These are phyloP conservation scores for Caenorhabditis auriculariae DNA, from an alignment of 2,888 invertebrate species.

Conservation along the genomic window DNA sequence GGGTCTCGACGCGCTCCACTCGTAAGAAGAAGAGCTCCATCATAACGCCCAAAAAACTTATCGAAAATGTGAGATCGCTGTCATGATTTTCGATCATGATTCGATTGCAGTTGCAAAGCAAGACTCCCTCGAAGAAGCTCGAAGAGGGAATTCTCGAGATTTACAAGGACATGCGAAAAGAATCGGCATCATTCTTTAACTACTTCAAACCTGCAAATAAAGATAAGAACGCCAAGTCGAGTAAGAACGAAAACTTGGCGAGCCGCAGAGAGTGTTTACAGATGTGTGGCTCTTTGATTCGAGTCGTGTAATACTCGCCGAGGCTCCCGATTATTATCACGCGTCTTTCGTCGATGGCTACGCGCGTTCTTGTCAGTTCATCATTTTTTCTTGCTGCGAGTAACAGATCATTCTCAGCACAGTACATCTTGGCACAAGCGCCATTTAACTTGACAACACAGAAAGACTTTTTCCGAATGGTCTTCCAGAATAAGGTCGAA, in stretches of 20 bases:
- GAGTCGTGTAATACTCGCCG: conserved; percentile 18
- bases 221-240: conserved; percentile 24
- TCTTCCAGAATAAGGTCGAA: conserved; percentile 17
- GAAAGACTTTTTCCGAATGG: conserved; percentile 20
- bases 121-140: conserved; percentile 8
- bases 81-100: no score
- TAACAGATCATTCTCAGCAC: conserved; percentile 5
- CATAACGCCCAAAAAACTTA: conserved; percentile 24
- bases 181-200: conserved; percentile 13
- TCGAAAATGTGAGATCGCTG: conserved; percentile 13
- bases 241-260: no score
- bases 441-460: conserved; percentile 7
- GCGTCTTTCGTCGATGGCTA: conserved; percentile 23
- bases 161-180: conserved; percentile 14
- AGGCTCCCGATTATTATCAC: conserved; percentile 15
- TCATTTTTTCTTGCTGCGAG: not conserved
- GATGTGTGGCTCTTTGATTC: conserved; percentile 18
- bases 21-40: conserved; percentile 25
- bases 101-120: conserved; percentile 1
- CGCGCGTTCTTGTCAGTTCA: conserved; percentile 1
- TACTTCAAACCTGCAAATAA: conserved; percentile 21
- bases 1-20: conserved; percentile 18
- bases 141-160: conserved; percentile 15
- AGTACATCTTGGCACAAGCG: conserved; percentile 29
- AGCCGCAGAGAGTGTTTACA: no score